Base-by-base conservation (phyloP, 2,797 vertebrate genomes). In the Pseudocheirus occidentalis region DNA sequence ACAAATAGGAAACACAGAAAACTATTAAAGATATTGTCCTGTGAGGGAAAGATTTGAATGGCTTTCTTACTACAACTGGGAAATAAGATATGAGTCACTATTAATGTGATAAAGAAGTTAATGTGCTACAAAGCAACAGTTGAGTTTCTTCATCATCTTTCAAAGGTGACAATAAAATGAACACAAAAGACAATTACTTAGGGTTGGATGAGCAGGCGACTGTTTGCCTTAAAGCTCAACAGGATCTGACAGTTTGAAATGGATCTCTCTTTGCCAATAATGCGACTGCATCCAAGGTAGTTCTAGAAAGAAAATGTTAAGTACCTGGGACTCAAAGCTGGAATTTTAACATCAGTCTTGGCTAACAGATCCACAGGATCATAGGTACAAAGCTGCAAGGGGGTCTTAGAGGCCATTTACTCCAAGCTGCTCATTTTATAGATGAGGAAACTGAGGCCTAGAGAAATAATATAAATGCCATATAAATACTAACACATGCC, bases 1-100 rank as follows among this genome's bases (percentile, higher is more conserved):
- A 97, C 98, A 99, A 98, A 98, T 98, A 98, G 98, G 98, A 98
- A 98, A 98, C 98, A 98, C 98, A 98, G 97, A 98, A 98, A 98
- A 97, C 98, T 98, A 98, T 98, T 98, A 98, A 98, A 98, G 98
- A 98, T 98, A 99, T 98, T 98, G 98, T 98, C 98, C 98, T 98
- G 97, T 90, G 97, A 98, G 98, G 97, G 97, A 98, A 98, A 98
- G 98, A 98, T 98, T 97, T 98, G 98, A 98, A 98, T 97, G 98
- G 97, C 96, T 98, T 98, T 98, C 98, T 98, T 98, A 98, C 97
- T 97, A 97, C 98, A 98, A 98, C 98, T 98, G 98, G 97, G 98
- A 98, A 98, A 98, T 98, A 98, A 98, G 98, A 98, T 98, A 98
- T 92, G 97, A 98, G 98, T 98, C 98, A 93, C 97, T 97, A 98